Base-by-base conservation (phyloP, 1,140 invertebrate genomes). In the Dufourea novaeangliae region DNA sequence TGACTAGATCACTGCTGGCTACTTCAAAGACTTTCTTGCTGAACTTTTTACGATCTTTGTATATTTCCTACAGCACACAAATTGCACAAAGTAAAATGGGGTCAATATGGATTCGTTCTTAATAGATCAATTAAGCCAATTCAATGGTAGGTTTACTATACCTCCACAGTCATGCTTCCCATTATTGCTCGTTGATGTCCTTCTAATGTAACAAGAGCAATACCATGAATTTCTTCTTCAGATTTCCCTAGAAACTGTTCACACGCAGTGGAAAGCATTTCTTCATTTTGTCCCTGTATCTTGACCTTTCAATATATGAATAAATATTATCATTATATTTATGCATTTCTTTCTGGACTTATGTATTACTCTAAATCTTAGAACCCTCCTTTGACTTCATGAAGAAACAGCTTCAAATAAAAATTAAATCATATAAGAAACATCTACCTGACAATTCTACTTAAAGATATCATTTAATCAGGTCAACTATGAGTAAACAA, bases 1-100 rank as follows among this genome's bases (percentile, higher is more conserved):
- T 99, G 77, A 99, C 97, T 72, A 99, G 93, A 93, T 99, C 98
- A 77, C 97, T 98, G 25, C 97, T 98, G 12, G 97, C 97, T 12
- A 98, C 97, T 93, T 98, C 97, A 86, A 98, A 98, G 3, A 98
- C 97, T 93, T 98, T 97, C 92, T 98, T 98, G 81, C 98, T 98
- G 92, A 99, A 99, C 93, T 99, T 99, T 93, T 99, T 99, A 61
- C 98, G 95, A 91, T 99, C 98, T 92, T 99, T 99, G 92, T 99
- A 99, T 89, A 99, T 99, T 94, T 99, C 98, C 95, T 96, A 82
- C 5, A 90, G 87, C 29, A n/a, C 22, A 59, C 52, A 54, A 62
- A 8, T 5, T 20, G 20, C 44, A 78, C 56, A 52, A 8, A 50
- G 34, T 52, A 34, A 8, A n/a, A 57, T 7, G 3, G 32, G 27